phyloP scores from a whole-genome alignment of 2,888 invertebrate species.

The Colostygia pectinataria region DNA sequence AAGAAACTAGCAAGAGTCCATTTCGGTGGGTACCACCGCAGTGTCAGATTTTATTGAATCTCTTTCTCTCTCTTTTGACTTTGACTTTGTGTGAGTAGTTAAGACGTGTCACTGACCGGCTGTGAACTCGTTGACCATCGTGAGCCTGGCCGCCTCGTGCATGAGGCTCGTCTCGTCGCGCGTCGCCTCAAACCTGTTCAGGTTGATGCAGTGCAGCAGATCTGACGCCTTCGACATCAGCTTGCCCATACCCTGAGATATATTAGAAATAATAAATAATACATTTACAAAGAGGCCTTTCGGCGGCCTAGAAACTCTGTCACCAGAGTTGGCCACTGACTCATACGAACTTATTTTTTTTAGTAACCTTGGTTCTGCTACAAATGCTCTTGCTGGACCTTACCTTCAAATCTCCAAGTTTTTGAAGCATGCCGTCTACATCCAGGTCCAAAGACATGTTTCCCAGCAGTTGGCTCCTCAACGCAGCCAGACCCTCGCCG shows the following conservation, averaged over 20 bases:
- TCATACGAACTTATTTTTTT: no score
- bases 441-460: conserved; percentile 48
- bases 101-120: conserved; percentile 77
- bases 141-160: conserved; percentile 81
- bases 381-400: no score
- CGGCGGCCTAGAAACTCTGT: no score
- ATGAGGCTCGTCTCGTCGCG: conserved; percentile 80
- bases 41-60: no score
- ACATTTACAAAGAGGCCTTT: no score
- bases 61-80: no score
- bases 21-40: no score
- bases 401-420: conserved; percentile 58
- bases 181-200: conserved; percentile 82
- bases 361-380: no score
- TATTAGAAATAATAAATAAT: neutral
- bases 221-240: conserved; percentile 80
- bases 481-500: conserved; percentile 46
- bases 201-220: conserved; percentile 84
- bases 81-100: no score
- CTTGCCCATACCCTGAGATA: conserved; percentile 62
- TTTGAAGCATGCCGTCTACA: conserved; percentile 53
- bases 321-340: no score
- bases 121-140: conserved; percentile 85
- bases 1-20: no score
- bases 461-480: conserved; percentile 47